These are phyloP conservation scores for Gymnarchus niloticus DNA, from an alignment of 2,113 vertebrate genomes.

Conservation along the genomic window DNA sequence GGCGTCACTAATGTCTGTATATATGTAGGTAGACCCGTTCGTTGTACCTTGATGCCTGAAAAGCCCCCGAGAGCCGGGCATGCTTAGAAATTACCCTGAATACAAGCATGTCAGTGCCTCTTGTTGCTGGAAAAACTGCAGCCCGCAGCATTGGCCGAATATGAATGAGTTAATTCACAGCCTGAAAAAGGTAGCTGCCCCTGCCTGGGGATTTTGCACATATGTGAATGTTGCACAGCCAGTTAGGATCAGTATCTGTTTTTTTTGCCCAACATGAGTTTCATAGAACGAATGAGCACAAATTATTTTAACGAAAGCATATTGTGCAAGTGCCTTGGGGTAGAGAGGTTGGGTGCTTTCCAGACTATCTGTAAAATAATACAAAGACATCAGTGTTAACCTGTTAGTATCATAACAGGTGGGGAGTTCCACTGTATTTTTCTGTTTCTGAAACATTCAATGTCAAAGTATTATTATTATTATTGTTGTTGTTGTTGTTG, in stretches of 20 bases:
- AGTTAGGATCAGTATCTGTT: not conserved
- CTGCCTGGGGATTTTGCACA: not conserved
- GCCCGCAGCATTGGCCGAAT: not conserved
- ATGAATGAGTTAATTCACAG: not conserved
- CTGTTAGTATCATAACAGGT: not conserved
- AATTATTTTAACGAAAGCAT: slow-evolving; percentile 1
- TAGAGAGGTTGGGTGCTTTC: not conserved
- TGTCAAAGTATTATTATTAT: not conserved
- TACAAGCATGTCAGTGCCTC: not conserved
- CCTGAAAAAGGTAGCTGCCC: not conserved
- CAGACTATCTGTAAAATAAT: not conserved
- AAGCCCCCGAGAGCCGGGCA: not conserved
- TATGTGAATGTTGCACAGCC: not conserved
- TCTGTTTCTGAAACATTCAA: not conserved
- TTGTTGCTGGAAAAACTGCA: too few relatives aligned
- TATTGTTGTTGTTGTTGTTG: not conserved
- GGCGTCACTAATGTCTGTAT: not conserved
- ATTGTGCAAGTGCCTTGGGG: not conserved
- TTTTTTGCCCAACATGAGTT: not conserved
- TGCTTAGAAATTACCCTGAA: not conserved
- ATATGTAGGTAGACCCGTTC: not conserved
- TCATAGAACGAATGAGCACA: not conserved
- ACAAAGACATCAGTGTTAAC: not conserved
- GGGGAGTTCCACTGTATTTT: not conserved
- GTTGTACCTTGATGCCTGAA: not conserved